These are phyloP conservation scores for Acridotheres tristis DNA, from an alignment of 2,797 vertebrate species.

Conservation along the genomic window DNA sequence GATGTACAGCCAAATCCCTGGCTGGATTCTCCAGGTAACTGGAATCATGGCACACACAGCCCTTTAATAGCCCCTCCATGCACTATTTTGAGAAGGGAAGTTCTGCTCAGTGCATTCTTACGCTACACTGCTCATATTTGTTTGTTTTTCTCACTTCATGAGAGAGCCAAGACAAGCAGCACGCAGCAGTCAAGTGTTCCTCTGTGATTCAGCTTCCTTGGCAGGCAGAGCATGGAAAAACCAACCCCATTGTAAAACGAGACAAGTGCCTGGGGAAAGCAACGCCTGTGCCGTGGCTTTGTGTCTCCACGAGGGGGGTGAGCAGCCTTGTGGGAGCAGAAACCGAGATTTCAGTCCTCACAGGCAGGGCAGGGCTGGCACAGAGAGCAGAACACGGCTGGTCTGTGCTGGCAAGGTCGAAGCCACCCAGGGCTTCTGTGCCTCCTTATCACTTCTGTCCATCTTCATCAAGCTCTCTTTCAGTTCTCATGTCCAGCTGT, in stretches of 20 bases:
- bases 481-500: neutral
- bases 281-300: neutral
- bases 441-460: slow-evolving; percentile 60
- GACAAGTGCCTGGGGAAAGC: neutral
- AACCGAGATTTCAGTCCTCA: neutral
- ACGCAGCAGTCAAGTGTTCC: neutral
- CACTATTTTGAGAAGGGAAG: neutral
- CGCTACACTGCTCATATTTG: neutral
- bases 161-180: neutral
- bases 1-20: neutral
- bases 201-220: neutral
- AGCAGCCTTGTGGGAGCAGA: neutral
- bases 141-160: neutral
- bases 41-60: neutral
- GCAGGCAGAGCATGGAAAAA: neutral
- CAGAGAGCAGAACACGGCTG: neutral
- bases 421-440: neutral
- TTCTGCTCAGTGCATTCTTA: neutral
- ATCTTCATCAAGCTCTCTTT: slow-evolving; percentile 9
- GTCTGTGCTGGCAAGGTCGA: neutral
- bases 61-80: neutral
- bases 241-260: neutral
- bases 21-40: neutral
- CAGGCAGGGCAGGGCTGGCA: neutral
- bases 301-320: neutral